A percentile compares a stretch with the other conserved stretches of the same genome.
phyloP scores from a whole-genome alignment of 2,888 invertebrate species.

The Cheiracanthium punctorium region DNA sequence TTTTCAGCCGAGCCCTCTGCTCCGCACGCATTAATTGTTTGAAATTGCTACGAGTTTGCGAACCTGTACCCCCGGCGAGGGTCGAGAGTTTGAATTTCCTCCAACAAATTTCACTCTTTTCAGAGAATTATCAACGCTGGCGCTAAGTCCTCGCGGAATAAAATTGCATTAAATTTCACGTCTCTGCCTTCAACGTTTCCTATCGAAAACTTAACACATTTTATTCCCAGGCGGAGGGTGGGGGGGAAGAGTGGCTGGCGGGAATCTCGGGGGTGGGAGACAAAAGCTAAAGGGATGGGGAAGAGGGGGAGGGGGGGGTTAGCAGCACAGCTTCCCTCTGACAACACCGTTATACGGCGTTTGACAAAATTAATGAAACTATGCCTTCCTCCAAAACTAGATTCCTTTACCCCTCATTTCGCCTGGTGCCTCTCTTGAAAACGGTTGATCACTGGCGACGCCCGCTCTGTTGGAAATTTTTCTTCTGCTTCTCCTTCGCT shows the following conservation, averaged over 20 bases:
- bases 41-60: background rate
- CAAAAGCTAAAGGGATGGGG: constrained; percentile 11
- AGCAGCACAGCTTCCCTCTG: constrained; percentile 26
- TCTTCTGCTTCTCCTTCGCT: constrained; percentile 43
- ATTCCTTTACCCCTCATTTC: constrained; percentile 64
- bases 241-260: background rate
- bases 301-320: background rate
- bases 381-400: constrained; percentile 47
- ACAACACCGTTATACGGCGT: constrained; percentile 68
- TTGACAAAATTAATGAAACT: constrained; percentile 70
- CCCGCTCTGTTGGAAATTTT: constrained; percentile 55
- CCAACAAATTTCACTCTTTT: constrained; percentile 66
- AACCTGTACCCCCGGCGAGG: background rate
- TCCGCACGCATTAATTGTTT: background rate
- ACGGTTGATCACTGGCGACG: constrained; percentile 59
- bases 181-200: constrained; percentile 54
- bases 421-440: constrained; percentile 50
- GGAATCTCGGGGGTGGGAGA: constrained; percentile 16
- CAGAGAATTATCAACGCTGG: constrained; percentile 56
- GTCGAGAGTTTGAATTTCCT: constrained; percentile 21
- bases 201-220: constrained; percentile 67
- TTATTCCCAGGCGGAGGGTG: constrained; percentile 49
- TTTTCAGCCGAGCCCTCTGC: background rate
- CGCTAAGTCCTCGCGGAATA: constrained; percentile 54
- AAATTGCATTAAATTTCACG: constrained; percentile 66